Evolutionary conservation across 2,888 invertebrate genomes (phyloP).

Genomic region (Ophion ellenae): DNA sequence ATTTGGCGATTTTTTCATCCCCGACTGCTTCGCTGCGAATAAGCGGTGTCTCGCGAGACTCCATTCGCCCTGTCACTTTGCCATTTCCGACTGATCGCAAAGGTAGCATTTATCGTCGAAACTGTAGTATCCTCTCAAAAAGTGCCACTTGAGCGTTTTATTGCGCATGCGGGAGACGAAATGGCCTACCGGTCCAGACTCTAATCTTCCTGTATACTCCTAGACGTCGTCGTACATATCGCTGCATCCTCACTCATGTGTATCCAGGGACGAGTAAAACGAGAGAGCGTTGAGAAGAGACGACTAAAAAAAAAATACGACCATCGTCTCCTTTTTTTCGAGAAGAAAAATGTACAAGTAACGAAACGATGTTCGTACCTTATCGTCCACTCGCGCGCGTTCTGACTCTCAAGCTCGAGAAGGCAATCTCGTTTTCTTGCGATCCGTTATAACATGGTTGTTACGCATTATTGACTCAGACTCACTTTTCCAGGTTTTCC

Average conservation of each 20-base stretch:
- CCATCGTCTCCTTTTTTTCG: not conserved
- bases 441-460: no score
- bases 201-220: not conserved
- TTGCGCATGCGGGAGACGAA: slow-evolving; percentile 28
- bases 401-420: no score
- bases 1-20: no score
- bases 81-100: slow-evolving; percentile 50
- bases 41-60: no score
- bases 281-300: slow-evolving; percentile 13
- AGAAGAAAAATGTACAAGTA: slow-evolving; percentile 31
- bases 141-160: slow-evolving; percentile 35
- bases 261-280: slow-evolving; percentile 18
- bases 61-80: not conserved
- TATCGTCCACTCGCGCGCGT: not conserved
- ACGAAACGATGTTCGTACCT: slow-evolving; percentile 37
- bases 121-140: slow-evolving; percentile 10
- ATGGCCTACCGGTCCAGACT: slow-evolving; percentile 2
- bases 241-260: slow-evolving; percentile 1
- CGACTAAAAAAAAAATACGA: not conserved
- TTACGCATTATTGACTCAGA: no score
- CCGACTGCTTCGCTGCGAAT: no score
- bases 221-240: not conserved
- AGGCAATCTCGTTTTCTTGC: no score
- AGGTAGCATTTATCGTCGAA: slow-evolving; percentile 38
- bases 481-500: no score